Evolutionary conservation across 2,113 vertebrate genomes (phyloP).

Genomic region (Triplophysa dalaica): DNA sequence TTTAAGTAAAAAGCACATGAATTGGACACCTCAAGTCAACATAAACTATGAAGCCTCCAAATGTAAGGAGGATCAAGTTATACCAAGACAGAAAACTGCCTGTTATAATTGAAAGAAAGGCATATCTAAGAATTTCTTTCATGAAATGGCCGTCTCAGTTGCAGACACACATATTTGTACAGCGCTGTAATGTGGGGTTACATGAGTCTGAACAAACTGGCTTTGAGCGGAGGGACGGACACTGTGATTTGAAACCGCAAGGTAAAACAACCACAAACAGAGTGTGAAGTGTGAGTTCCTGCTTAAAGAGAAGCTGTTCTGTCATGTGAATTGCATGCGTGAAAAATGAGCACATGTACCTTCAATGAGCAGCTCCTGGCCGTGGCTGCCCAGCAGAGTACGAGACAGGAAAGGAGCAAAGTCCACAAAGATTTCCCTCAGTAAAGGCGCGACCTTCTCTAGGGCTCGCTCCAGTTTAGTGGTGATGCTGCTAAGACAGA

Average conservation of each 20-base stretch:
- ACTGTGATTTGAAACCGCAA: not conserved
- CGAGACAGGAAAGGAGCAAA: conserved; percentile 97
- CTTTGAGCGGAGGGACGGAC: not conserved
- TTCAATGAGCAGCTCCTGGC: conserved; percentile 98
- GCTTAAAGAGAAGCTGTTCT: conserved; percentile 46
- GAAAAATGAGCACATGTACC: conserved; percentile 75
- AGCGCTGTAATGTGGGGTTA: conserved; percentile 48
- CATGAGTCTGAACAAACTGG: conserved; percentile 43
- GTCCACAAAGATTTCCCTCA: conserved; percentile 98
- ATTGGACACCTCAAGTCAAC: conserved; percentile 36
- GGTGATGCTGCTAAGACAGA: conserved; percentile 82
- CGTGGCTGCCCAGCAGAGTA: conserved; percentile 93
- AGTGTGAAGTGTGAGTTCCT: conserved; percentile 38
- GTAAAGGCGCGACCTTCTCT: conserved; percentile 94
- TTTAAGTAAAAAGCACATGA: conserved; percentile 19
- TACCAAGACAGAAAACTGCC: conserved; percentile 34
- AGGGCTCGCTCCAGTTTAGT: conserved; percentile 95
- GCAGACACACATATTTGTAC: conserved; percentile 48
- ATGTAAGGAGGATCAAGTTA: conserved; percentile 16
- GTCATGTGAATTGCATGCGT: not conserved
- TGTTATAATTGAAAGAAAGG: conserved; percentile 8
- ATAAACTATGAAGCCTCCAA: not conserved
- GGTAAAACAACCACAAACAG: conserved; percentile 38
- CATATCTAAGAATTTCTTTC: conserved; percentile 43
- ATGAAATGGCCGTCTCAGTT: conserved; percentile 36